Evolutionary conservation across 2,888 invertebrate species (phyloP), one percentile per base, ranked within the genome.

Genomic region (Cantharis flavilabris): DNA sequence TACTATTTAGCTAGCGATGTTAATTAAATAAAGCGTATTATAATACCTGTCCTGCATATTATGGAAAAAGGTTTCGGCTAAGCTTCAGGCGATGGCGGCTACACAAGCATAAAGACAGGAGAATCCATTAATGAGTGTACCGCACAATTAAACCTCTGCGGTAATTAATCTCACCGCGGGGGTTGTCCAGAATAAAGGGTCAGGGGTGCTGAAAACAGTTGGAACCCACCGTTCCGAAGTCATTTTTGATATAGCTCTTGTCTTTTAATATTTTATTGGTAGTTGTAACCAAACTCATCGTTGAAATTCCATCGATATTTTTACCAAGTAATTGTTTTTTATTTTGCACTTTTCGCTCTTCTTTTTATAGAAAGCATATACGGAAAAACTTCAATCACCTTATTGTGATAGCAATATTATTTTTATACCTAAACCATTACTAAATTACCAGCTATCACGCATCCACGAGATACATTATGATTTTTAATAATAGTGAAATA

Each of bases 111-210:
- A 73, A 71, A 76, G 76, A 73, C 73, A 74, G 70, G 70, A 67
- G 80, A 81, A 82, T 83, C 84, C 83, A 84, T 84, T 84, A 84
- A 83, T 76, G 81, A 80, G 80, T 79, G 81, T 82, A 81, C 82
- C 82, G 80, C 79, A 82, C 83, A 84, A 84, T 84, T 84, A 84
- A 84, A 82, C 79, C 80, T 78, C 78, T 76, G 78, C 78, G 81
- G 82, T 82, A 84, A 84, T 84, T 84, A 83, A 84, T 84, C 83
- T 84, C 84, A 72, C 84, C 81, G 79, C 80, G 80, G 84, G 83
- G 77, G 79, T 76, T 73, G 78, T 72, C 74, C 76, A 74, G 28
- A 64, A 63, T 69, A 49, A 49, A 65, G 72, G 72, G 76, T 20
- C 65, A 20, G 65, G 76, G 70, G 71, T 62, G 70, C 30, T 69